These are phyloP conservation scores for Bothrops jararaca DNA, from an alignment of 2,113 vertebrate species.

Conservation along the genomic window DNA sequence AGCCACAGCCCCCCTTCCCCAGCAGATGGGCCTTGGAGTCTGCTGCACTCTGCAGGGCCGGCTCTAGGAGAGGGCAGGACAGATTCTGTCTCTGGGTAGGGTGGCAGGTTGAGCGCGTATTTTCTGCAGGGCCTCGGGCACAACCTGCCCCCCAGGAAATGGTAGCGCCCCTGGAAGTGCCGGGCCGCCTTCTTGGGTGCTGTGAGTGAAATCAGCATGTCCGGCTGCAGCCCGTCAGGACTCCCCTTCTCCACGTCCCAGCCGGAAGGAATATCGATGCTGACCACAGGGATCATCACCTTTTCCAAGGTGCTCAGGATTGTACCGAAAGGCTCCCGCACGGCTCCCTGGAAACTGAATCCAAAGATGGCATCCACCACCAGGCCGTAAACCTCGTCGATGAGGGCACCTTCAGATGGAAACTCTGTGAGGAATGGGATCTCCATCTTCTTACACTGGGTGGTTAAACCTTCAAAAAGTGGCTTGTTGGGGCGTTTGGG, in stretches of 20 bases:
- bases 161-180: constrained; percentile 84
- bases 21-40: background rate
- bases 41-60: constrained; percentile 77
- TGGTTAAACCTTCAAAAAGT: no score
- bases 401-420: no score
- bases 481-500: no score
- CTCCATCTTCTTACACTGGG: no score
- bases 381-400: constrained; percentile 85
- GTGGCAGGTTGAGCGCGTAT: constrained; percentile 82
- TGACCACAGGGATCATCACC: constrained; percentile 81
- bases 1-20: background rate
- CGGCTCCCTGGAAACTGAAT: constrained; percentile 90
- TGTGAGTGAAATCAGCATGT: constrained; percentile 92
- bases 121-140: constrained; percentile 84
- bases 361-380: constrained; percentile 95
- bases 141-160: constrained; percentile 90
- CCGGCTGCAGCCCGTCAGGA: constrained; percentile 83
- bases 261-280: constrained; percentile 94
- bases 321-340: constrained; percentile 86
- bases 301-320: constrained; percentile 77
- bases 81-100: constrained; percentile 83
- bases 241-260: constrained; percentile 95
- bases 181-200: constrained; percentile 86
- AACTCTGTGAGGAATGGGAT: no score
- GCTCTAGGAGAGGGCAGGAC: constrained; percentile 73